Base-by-base conservation (phyloP, 2,888 invertebrate genomes). In the Epsilonema sp. region DNA sequence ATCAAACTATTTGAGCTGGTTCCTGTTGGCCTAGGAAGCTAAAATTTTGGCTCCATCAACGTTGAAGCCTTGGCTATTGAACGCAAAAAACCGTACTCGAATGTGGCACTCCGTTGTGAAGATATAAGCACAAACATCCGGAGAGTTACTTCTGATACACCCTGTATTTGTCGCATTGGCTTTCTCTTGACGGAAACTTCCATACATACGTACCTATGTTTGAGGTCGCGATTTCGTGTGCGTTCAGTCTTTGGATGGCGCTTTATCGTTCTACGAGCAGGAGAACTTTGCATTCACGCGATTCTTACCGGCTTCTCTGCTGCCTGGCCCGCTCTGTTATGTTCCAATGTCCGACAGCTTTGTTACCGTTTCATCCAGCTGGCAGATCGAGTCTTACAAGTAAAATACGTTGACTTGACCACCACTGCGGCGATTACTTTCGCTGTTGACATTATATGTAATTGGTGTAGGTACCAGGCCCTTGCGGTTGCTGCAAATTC, bases 221-320 rank as follows among this genome's bases (percentile, higher is more conserved):
- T 40, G 56, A 65, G 66, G 64, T 16, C 83, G 60, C 52, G 87
- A 90, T 65, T 84, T 89, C 58, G 73, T 89, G 49, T 89, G 89
- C 63, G 77, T 92, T 21, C 85, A 86, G 63, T 82, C 82, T 26
- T 68, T 90, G 57, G 89, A 92, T 67, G 87, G 90, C 16, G 77
- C 80, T 45, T 66, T 92, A 20, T 78, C 79, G 47, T 82, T 94
- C 64, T 90, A 79, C 65, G 92, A 92, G 64, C 89, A 89, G 69
- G 90, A 92, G 67, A 78, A 80, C 46, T 82, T 80, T 63, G 74
- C 80, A 19, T 86, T 89, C 63, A 76, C 77, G 59, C 79, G 85
- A 51, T 75, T 78, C 55, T 74, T 90, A 54, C 79, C 81, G 1
- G 79, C 80, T 47, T 77, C 79, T 50, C 70, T 86, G 44, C 71